Evolutionary conservation across 1,140 invertebrate species (phyloP).

Genomic region (Leptopilina clavipes): DNA sequence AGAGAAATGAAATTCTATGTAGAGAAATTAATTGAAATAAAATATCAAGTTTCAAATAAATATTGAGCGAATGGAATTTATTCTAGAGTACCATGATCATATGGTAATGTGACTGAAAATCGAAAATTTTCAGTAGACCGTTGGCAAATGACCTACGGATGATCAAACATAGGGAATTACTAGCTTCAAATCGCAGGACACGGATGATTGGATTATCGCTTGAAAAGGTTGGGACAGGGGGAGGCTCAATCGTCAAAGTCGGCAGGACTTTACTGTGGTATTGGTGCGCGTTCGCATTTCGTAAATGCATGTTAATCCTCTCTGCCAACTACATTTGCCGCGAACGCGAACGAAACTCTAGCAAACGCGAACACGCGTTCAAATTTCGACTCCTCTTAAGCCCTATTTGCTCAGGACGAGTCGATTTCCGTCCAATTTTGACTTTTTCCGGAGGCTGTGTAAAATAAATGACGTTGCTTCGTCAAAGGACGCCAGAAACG

Average conservation of each 20-base stretch:
- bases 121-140: constrained; percentile 26
- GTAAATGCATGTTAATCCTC: constrained; percentile 56
- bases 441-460: constrained; percentile 44
- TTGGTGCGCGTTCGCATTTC: constrained; percentile 57
- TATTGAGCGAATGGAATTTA: not conserved
- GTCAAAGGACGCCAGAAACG: constrained; percentile 28
- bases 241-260: constrained; percentile 56
- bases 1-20: too few species aligned
- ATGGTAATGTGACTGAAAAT: constrained; percentile 18
- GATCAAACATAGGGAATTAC: constrained; percentile 59
- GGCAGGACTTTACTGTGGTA: constrained; percentile 51
- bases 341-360: constrained; percentile 52
- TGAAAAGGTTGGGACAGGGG: constrained; percentile 54
- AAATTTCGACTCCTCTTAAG: constrained; percentile 50
- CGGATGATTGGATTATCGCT: constrained; percentile 59
- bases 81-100: not conserved
- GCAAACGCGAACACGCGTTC: constrained; percentile 47
- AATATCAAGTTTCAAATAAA: too few species aligned
- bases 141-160: constrained; percentile 46
- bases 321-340: constrained; percentile 53
- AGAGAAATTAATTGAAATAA: too few species aligned
- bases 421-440: constrained; percentile 49
- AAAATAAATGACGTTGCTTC: constrained; percentile 17
- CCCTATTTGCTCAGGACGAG: constrained; percentile 46
- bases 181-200: constrained; percentile 61